Base-by-base conservation (phyloP, 2,113 vertebrate species). In the Vidua chalybeata region DNA sequence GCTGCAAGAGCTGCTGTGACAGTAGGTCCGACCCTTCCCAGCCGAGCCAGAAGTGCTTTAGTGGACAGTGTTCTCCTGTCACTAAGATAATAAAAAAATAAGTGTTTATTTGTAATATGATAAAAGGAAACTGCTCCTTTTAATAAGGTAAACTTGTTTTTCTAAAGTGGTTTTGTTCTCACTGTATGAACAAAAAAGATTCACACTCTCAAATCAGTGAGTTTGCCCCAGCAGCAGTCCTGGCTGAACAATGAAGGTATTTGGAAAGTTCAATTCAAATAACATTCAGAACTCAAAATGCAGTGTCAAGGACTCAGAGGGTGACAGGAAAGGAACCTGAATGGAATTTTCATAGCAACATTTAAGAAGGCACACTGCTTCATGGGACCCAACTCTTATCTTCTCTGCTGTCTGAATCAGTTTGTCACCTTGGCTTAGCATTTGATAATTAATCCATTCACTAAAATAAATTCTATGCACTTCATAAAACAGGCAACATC, bases 1-100 rank as follows among this genome's bases (percentile, higher is more conserved):
- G 98, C 96, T 3, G 97, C 98, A 46, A 99, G 97, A 4, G 97
- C 84, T 27, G 98, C 88, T 22, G 98, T 97, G 13, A 97, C 95
- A 88, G 96, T 97, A 3, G 97, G 96, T 37, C 96, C 94, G 3
- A 94, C 98, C 91, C 97, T 98, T 56, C 97, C 98, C 91, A 98
- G 45, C 2, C 96, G 97, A 4, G 97, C 56, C 10, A 98, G 68
- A 9, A 96, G 84, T 1, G 94, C 89, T 88, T 98, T 98, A 15
- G 97, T 81, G 43, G 97, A 73, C 27, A 98, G 31, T 1, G 79
- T 64, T 96, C 96, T 98, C 97, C 96, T 95, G 71, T 98, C 97
- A 56, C 98, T 98, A 12, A 46, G 16, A 35, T 15, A 89, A 48
- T 18, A 79, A 80, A 55, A 91, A 93, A 63, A 26, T 0, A 62